These are phyloP conservation scores for Minunthozetes semirufus DNA, from an alignment of 2,888 invertebrate genomes.

Conservation along the genomic window DNA sequence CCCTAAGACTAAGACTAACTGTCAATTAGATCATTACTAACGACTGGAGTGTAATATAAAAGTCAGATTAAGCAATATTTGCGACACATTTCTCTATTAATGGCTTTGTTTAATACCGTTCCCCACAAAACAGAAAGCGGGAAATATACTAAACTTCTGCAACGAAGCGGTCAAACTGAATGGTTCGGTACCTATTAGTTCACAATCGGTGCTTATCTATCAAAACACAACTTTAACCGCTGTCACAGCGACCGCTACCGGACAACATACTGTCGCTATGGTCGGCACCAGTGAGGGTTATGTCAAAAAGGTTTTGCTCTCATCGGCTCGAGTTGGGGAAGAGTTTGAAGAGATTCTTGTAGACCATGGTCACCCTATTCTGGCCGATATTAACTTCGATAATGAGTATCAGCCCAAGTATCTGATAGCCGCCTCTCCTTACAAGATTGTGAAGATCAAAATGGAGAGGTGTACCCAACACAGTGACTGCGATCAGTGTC, in stretches of 20 bases:
- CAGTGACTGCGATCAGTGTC: slow-evolving; percentile 76
- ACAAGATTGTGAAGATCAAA: slow-evolving; percentile 60
- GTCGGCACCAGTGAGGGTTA: slow-evolving; percentile 77
- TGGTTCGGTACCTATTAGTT: slow-evolving; percentile 72
- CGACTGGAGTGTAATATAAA: no score
- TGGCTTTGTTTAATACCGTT: no score
- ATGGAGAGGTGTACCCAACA: slow-evolving; percentile 80
- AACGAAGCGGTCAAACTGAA: slow-evolving; percentile 86
- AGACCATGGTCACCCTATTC: slow-evolving; percentile 66
- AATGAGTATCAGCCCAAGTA: slow-evolving; percentile 63
- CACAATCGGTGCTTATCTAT: slow-evolving; percentile 68
- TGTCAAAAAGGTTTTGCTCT: slow-evolving; percentile 74
- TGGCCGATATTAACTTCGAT: slow-evolving; percentile 80
- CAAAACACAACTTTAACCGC: slow-evolving; percentile 73
- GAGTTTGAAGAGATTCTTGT: slow-evolving; percentile 81
- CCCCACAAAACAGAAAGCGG: slow-evolving; percentile 58
- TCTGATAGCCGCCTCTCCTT: slow-evolving; percentile 73
- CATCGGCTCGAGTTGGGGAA: slow-evolving; percentile 61
- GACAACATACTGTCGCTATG: slow-evolving; percentile 85
- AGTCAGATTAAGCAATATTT: no score
- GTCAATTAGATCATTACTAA: no score
- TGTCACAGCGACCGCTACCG: slow-evolving; percentile 69
- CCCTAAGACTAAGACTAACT: no score
- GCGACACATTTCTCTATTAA: no score
- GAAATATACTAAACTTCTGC: slow-evolving; percentile 85